Conservation (phyloP, 2,888 invertebrate species). For the Epirrhoe alternata region DNA sequence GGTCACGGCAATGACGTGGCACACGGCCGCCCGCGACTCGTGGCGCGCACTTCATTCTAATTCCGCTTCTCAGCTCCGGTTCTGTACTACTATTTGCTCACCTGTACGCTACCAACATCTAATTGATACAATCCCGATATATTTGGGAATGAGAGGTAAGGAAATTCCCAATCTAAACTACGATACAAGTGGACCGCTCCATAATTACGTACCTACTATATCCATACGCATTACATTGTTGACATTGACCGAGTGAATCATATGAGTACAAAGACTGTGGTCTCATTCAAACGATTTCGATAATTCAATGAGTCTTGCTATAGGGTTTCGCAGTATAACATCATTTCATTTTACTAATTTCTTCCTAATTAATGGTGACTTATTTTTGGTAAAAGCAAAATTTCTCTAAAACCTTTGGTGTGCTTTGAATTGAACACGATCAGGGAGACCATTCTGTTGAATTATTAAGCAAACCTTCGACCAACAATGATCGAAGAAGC, state of each 20-base stretch:
- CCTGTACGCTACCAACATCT: conserved; percentile 29
- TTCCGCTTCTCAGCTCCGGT: conserved; percentile 75
- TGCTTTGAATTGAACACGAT: no score
- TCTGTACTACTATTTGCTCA: conserved; percentile 32
- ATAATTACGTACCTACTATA: conserved; percentile 39
- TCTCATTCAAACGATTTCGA: conserved; percentile 49
- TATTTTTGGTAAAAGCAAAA: no score
- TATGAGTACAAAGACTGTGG: conserved; percentile 57
- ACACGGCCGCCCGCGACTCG: conserved; percentile 72
- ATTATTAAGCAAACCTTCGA: no score
- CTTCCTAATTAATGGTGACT: not conserved
- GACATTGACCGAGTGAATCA: conserved; percentile 77
- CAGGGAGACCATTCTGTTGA: no score
- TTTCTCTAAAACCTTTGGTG: no score
- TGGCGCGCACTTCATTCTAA: conserved; percentile 81
- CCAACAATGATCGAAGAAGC: no score
- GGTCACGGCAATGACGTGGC: conserved; percentile 88
- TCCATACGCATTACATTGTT: conserved; percentile 54
- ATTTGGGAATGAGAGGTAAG: conserved; percentile 18
- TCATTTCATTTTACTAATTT: conserved; percentile 2
- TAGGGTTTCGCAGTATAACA: conserved; percentile 49
- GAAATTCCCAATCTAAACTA: conserved; percentile 7
- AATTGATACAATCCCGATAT: conserved; percentile 24
- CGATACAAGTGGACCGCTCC: conserved; percentile 10
- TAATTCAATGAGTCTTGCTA: conserved; percentile 50